phyloP scores from a whole-genome alignment of 1,140 invertebrate genomes.

The Ceratosolen solmsi region DNA sequence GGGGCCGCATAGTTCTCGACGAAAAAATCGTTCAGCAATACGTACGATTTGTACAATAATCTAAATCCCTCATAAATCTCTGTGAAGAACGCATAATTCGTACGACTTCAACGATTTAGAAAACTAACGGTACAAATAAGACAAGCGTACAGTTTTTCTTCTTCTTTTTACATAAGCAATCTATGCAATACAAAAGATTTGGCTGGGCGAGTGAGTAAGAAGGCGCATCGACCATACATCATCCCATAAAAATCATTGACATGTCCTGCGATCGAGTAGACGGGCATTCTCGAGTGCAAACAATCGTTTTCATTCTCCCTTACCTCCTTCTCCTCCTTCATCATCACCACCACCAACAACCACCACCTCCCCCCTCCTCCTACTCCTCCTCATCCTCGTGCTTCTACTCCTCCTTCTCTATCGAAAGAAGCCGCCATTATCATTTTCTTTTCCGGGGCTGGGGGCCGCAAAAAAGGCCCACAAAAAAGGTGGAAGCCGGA shows the following conservation, averaged over 20 bases:
- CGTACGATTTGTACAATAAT: too few species aligned
- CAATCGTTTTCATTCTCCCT: neutral
- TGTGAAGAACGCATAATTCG: too few species aligned
- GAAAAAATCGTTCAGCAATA: too few species aligned
- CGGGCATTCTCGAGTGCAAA: neutral
- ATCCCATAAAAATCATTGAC: constrained; percentile 18
- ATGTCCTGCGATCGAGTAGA: neutral
- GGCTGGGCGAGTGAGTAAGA: neutral
- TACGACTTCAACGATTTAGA: neutral
- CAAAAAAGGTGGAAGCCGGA: neutral
- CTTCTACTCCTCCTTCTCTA: neutral
- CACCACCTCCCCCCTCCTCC: too few species aligned
- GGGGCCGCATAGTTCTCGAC: too few species aligned
- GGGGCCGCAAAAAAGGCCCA: neutral
- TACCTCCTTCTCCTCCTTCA: neutral
- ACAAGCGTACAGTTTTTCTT: neutral
- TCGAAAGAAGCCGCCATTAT: neutral
- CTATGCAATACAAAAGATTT: neutral
- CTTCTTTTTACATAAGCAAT: neutral
- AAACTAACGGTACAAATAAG: neutral
- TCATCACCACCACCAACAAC: too few species aligned
- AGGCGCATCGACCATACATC: neutral
- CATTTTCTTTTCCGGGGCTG: neutral
- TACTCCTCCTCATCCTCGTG: too few species aligned
- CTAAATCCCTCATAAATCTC: too few species aligned